Conservation (phyloP, 2,797 vertebrate species). For the Cephalopachus bancanus region DNA sequence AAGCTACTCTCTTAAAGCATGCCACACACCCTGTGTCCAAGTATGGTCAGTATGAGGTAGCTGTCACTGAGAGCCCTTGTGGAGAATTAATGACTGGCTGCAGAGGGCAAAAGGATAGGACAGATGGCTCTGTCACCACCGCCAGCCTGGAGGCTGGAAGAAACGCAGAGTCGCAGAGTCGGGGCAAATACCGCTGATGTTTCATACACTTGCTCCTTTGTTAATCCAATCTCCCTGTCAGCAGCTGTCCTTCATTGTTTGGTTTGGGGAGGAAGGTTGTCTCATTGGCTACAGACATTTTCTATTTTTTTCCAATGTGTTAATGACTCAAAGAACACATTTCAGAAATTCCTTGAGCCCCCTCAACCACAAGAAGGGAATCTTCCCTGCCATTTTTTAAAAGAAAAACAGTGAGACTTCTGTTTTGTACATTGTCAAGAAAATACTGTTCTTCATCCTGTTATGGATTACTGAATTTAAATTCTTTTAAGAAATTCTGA, state of each 20-base stretch:
- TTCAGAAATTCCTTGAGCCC: constrained; percentile 70
- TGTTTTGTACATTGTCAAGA: constrained; percentile 22
- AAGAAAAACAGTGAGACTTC: constrained; percentile 33
- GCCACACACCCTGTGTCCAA: constrained; percentile 92
- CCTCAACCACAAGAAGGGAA: background rate
- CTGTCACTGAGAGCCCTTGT: constrained; percentile 94
- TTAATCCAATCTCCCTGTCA: constrained; percentile 84
- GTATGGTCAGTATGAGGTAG: constrained; percentile 95
- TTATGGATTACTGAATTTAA: constrained; percentile 29
- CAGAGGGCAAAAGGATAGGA: constrained; percentile 95
- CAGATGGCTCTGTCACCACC: constrained; percentile 96
- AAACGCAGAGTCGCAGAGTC: constrained; percentile 85
- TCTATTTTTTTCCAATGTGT: constrained; percentile 83
- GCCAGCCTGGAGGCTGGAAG: constrained; percentile 87
- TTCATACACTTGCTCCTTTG: constrained; percentile 88
- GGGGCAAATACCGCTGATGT: constrained; percentile 85
- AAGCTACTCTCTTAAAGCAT: constrained; percentile 85
- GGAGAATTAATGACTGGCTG: constrained; percentile 95
- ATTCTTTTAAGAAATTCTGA: constrained; percentile 57
- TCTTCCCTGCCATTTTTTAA: constrained; percentile 5
- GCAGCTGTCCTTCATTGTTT: constrained; percentile 89
- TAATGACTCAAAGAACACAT: constrained; percentile 62
- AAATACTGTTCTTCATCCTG: constrained; percentile 24
- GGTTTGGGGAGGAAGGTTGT: background rate
- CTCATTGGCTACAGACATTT: constrained; percentile 81